A percentile compares a stretch with the other conserved stretches of the same genome.
These are phyloP conservation scores for Rhagonycha lutea DNA, from an alignment of 2,888 invertebrate species.

Conservation along the genomic window DNA sequence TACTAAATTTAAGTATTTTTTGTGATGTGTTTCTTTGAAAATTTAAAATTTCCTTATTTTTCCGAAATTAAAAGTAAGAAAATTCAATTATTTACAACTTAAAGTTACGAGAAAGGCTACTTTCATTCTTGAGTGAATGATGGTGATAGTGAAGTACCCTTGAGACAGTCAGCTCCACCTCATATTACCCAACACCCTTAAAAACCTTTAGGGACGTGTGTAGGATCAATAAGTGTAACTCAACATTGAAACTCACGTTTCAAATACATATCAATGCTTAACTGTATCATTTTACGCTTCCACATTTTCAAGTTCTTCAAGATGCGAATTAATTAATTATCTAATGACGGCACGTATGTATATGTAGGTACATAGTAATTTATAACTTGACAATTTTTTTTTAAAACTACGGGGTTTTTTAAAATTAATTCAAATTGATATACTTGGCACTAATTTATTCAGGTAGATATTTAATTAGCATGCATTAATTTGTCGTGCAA, in stretches of 20 bases:
- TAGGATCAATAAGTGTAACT: conserved; percentile 38
- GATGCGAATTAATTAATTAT: background rate
- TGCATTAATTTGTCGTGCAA: conserved; percentile 37
- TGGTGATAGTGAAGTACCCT: conserved; percentile 37
- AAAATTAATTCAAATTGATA: conserved; percentile 26
- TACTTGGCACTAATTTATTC: conserved; percentile 30
- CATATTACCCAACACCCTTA: conserved; percentile 39
- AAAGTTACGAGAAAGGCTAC: conserved; percentile 7
- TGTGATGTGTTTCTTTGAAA: background rate
- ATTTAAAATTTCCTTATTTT: background rate
- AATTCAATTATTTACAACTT: background rate
- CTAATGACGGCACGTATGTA: background rate
- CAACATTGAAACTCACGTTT: conserved; percentile 28
- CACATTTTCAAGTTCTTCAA: conserved; percentile 5
- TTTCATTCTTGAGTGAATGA: conserved; percentile 27
- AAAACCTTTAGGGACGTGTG: conserved; percentile 37
- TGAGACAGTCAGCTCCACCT: conserved; percentile 37
- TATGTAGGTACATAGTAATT: too few relatives aligned
- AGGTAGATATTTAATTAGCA: conserved; percentile 33
- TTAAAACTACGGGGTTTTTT: conserved; percentile 7
- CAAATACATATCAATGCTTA: conserved; percentile 6
- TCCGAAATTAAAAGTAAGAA: background rate
- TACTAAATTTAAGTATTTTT: background rate
- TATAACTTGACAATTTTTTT: background rate
- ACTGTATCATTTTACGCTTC: background rate